Base-by-base conservation (phyloP, 2,888 invertebrate species). In the Sinopyrophorus schimmeli region DNA sequence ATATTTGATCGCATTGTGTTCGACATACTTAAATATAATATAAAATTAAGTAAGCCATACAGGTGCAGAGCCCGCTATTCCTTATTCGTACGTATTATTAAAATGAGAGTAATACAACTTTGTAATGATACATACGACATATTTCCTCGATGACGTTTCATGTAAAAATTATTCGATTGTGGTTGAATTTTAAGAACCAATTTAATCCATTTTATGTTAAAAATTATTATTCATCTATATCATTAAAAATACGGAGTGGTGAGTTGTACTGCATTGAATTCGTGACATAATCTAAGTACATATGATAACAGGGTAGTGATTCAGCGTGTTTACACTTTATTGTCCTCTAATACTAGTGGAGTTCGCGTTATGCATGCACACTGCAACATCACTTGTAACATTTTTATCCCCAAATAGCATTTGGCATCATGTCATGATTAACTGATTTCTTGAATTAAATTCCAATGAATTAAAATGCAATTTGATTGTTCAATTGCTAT, bases 231-330 rank as follows among this genome's bases (percentile, higher is more conserved):
- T 35, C 35, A 35, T 24, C 23, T 24, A 23, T 15, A 12, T 11
- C 6, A 32, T 20, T 10, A 16, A 20, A 16, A 35, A 35, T 20
- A 10, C 6, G 14, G 15, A 21, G 14, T 16, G n/a, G n/a, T n/a
- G n/a, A n/a, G n/a, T n/a, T n/a, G n/a, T n/a, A n/a, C n/a, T n/a
- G 14, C 6, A 23, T 21, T 21, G 5, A 35, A 23, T 23, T 15
- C 35, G 23, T 35, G 38, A 18, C 26, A 18, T 38, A 38, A 38
- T 38, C 38, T 31, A 40, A 30, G 30, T 31, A 40, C 40, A 40
- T 40, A 40, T 30, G 40, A 40, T 40, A 40, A 40, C 40, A 39
- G 40, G 40, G 23, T n/a, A n/a, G n/a, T 47, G 47, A 47, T 37
- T 47, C 47, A 39, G 30, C 38, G 30, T 38, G 47, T 39, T 47